Evolutionary conservation across 1,140 invertebrate species (phyloP).

Genomic region (Ganaspis sp.): DNA sequence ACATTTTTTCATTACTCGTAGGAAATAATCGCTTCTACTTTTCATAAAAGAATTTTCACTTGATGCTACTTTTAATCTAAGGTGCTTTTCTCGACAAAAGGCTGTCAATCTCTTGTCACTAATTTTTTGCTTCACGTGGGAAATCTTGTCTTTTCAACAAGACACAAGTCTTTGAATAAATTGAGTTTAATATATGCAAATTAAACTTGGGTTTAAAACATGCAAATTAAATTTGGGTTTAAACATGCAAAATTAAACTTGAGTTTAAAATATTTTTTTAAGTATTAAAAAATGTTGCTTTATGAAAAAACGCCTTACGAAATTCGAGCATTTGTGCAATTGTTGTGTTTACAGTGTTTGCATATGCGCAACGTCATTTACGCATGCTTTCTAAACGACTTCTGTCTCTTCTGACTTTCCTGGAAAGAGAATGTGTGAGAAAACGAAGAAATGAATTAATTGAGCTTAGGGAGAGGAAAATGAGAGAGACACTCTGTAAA

Average conservation of each 20-base stretch:
- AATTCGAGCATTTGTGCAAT: slow-evolving; percentile 27
- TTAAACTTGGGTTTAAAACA: too few species aligned
- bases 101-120: not conserved
- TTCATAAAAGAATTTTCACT: not conserved
- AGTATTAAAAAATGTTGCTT: too few species aligned
- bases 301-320: not conserved
- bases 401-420: not conserved
- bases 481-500: not conserved
- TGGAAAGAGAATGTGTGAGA: slow-evolving; percentile 3
- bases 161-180: not conserved
- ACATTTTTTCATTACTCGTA: not conserved
- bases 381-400: not conserved
- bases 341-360: not conserved
- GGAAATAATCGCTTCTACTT: slow-evolving; percentile 13
- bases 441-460: not conserved
- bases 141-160: not conserved
- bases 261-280: too few species aligned
- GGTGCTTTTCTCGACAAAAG: not conserved
- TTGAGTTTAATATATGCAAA: too few species aligned
- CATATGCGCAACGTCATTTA: not conserved
- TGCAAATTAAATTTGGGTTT: too few species aligned
- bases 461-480: not conserved
- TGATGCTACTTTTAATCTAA: not conserved
- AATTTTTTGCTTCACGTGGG: not conserved
- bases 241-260: too few species aligned